phyloP scores from a whole-genome alignment of 2,888 invertebrate genomes.

The Rhogogaster chlorosoma region DNA sequence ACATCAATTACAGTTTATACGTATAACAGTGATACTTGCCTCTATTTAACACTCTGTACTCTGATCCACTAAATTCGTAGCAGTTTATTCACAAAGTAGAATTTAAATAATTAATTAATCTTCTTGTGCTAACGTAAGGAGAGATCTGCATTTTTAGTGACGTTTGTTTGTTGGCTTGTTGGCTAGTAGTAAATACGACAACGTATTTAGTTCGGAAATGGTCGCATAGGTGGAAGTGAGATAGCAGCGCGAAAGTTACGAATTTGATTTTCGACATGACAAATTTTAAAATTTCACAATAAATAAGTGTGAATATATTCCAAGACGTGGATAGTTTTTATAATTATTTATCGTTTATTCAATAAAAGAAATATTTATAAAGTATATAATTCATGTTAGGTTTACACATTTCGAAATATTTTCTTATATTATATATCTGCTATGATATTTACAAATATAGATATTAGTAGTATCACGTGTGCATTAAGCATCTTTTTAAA shows the following conservation, averaged over 20 bases:
- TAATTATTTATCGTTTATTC: neutral
- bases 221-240: neutral
- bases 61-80: neutral
- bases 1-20: neutral
- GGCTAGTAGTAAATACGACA: neutral
- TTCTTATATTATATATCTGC: neutral
- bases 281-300: neutral
- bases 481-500: neutral
- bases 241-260: neutral
- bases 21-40: neutral
- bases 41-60: slow-evolving; percentile 4
- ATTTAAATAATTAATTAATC: slow-evolving; percentile 34
- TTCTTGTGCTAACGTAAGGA: neutral
- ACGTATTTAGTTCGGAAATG: neutral
- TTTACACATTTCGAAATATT: neutral
- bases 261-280: neutral
- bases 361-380: neutral
- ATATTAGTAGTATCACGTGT: neutral
- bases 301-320: neutral
- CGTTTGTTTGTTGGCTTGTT: slow-evolving; percentile 3
- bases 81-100: slow-evolving; percentile 23
- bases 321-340: neutral
- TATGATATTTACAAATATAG: neutral
- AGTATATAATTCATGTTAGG: neutral
- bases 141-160: slow-evolving; percentile 27